Conservation (phyloP, 1,140 invertebrate species). For the Wiebesia pumilae region DNA sequence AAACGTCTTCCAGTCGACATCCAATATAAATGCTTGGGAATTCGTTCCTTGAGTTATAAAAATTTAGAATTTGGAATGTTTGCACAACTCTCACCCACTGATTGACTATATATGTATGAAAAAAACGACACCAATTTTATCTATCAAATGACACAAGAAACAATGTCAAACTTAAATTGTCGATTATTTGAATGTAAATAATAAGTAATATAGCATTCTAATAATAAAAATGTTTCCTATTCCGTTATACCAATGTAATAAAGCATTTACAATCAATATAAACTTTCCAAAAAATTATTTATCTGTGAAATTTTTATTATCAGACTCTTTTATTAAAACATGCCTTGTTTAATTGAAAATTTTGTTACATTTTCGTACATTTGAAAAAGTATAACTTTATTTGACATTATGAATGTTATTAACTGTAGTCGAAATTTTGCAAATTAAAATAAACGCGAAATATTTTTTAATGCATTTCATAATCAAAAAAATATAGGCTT, state of each 20-base stretch:
- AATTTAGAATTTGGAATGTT: neutral
- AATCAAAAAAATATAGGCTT: no score
- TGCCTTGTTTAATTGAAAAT: no score
- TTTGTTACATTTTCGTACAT: no score
- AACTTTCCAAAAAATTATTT: conserved; percentile 17
- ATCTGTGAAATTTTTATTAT: no score
- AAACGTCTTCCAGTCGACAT: conserved; percentile 20
- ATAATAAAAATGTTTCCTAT: conserved; percentile 37
- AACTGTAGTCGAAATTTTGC: no score
- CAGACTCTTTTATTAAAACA: no score
- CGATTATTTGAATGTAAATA: conserved; percentile 68
- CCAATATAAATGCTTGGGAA: neutral
- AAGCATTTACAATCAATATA: conserved; percentile 43
- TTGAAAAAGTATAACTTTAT: no score
- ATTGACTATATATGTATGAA: neutral
- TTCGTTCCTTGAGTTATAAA: neutral
- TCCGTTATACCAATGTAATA: conserved; percentile 46
- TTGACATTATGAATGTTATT: no score
- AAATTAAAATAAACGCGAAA: no score
- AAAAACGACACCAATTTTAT: neutral
- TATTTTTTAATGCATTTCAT: no score
- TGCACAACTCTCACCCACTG: neutral
- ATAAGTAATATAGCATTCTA: conserved; percentile 42
- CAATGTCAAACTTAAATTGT: no score
- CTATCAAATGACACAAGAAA: conserved; percentile 59